Base-by-base conservation (phyloP, 2,797 vertebrate species). In the Apogon talboti region DNA sequence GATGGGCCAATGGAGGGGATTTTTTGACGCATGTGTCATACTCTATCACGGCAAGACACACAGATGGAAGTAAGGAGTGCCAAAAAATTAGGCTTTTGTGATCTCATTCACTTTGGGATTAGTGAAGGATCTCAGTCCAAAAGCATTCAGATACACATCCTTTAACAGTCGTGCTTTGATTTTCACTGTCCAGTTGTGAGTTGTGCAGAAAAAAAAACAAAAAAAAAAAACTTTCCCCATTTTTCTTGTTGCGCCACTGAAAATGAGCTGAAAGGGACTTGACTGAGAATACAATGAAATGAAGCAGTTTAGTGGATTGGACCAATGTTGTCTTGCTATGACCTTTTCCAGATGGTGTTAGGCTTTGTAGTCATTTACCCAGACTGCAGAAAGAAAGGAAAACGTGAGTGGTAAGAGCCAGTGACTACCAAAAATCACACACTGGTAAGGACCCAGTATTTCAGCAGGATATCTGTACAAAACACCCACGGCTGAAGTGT, bases 31-130 rank as follows among this genome's bases (percentile, higher is more conserved):
- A 47, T 71, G 75, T 78, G 82, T 82, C 69, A 71, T 47, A 33
- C 40, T 6, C 4, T 66, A 49, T 71, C 12, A 52, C 56, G 49
- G 61, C 62, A 35, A 79, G 66, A 55, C 58, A 42, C 62, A 14
- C 75, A 84, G 84, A 85, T 78, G 82, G 71, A 51, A 62, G 59
- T 15, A 42, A 40, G 41, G 16, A 37, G 15, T 61, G 78, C 82
- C 84, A 84, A 73, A 62, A 77, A 51, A 72, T 59, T 18, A 44
- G 45, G 35, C 41, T 40, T 63, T 66, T 65, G 61, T 84, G 72
- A 74, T 74, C 58, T 78, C 58, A 65, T 65, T 45, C 45, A 70
- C 67, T 77, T 66, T 49, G 59, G 77, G 59, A 81, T 66, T 78
- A 67, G 56, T 71, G 11, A 11, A 71, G 38, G 24, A 47, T 79